phyloP scores from a whole-genome alignment of 2,797 vertebrate species.

The Trachops cirrhosus region DNA sequence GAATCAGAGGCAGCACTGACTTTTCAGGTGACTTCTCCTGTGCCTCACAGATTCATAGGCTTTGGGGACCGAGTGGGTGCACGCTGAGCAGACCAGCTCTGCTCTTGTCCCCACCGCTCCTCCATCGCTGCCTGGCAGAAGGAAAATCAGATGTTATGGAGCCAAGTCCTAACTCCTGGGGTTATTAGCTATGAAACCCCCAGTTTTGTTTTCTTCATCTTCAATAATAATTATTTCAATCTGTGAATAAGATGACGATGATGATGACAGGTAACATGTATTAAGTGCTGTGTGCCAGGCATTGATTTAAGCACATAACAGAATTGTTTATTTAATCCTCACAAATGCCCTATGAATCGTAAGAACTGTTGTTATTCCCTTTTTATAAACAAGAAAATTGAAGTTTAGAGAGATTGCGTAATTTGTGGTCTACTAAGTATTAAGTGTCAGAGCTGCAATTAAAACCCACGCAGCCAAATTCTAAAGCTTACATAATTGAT shows the following conservation, averaged over 20 bases:
- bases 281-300: background rate
- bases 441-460: background rate
- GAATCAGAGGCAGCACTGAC: background rate
- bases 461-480: background rate
- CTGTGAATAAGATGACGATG: background rate
- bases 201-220: background rate
- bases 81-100: background rate
- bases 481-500: background rate
- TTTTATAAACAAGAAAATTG: conserved; percentile 27
- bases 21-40: background rate
- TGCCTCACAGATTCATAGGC: background rate
- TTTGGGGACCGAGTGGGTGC: background rate
- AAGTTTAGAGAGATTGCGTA: background rate
- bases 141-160: background rate
- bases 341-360: background rate
- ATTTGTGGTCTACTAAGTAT: background rate
- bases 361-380: background rate
- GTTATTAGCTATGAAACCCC: background rate
- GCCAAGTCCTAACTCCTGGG: background rate
- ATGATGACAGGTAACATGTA: background rate
- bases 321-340: background rate
- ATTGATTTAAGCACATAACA: background rate
- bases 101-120: background rate
- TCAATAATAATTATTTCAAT: background rate
- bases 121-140: background rate